Evolutionary conservation across 2,888 invertebrate species (phyloP).

Genomic region (Thelaira solivaga): DNA sequence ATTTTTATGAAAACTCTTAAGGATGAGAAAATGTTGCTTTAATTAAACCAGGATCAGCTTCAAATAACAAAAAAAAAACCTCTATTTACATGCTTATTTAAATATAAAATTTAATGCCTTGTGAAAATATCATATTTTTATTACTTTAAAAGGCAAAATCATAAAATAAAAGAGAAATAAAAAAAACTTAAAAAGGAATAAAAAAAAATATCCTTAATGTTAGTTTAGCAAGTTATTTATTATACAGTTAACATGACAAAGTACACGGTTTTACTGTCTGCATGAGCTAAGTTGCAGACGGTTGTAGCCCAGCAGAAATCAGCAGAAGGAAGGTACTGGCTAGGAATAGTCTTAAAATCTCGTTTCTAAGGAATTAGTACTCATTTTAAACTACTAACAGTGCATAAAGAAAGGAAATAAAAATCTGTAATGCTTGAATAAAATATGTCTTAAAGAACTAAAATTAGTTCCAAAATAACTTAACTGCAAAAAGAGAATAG

Average conservation of each 20-base stretch:
- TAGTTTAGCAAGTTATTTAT: constrained; percentile 44
- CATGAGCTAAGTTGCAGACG: background rate
- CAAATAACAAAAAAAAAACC: background rate
- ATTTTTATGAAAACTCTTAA: constrained; percentile 17
- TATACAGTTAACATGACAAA: constrained; percentile 49
- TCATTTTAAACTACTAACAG: too few relatives aligned
- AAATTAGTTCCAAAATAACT: too few relatives aligned
- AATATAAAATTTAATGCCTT: constrained; percentile 56
- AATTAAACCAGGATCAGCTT: constrained; percentile 17
- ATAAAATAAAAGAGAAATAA: background rate
- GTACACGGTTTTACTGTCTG: constrained; percentile 12
- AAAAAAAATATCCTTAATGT: constrained; percentile 24
- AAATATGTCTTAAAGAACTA: too few relatives aligned
- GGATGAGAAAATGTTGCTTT: constrained; percentile 43
- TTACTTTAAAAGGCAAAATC: too few relatives aligned
- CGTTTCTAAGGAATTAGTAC: too few relatives aligned
- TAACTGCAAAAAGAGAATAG: too few relatives aligned
- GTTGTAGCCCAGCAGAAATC: too few relatives aligned
- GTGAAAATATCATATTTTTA: constrained; percentile 56
- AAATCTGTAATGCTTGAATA: too few relatives aligned
- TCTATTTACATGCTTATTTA: constrained; percentile 37
- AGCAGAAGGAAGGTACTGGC: too few relatives aligned
- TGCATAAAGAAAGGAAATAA: too few relatives aligned
- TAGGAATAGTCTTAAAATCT: too few relatives aligned
- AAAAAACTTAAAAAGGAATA: background rate